phyloP scores from a whole-genome alignment of 2,797 vertebrate species.

The Capromys pilorides region DNA sequence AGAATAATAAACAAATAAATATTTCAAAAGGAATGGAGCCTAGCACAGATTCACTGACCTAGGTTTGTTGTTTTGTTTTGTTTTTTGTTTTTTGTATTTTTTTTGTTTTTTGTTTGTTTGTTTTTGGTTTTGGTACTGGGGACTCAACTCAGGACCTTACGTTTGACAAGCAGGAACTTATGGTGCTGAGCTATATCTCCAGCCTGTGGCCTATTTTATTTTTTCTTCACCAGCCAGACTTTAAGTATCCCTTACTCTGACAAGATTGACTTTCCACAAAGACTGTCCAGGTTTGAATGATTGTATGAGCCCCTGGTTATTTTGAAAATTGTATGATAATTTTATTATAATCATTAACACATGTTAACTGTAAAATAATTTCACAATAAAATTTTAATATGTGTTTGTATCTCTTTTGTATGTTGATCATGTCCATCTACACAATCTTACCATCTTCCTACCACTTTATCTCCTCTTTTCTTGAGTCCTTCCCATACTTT shows the following conservation, averaged over 20 bases:
- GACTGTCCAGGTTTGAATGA: neutral
- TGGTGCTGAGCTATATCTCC: too few relatives aligned
- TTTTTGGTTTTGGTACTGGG: too few relatives aligned
- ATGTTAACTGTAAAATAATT: neutral
- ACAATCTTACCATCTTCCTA: too few relatives aligned
- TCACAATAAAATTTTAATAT: neutral
- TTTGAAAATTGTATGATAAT: neutral
- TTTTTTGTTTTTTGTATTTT: too few relatives aligned
- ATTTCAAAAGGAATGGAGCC: neutral
- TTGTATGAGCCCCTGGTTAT: neutral
- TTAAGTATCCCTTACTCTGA: neutral
- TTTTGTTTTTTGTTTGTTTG: too few relatives aligned
- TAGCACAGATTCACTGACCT: neutral
- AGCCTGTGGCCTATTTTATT: neutral
- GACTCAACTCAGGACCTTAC: too few relatives aligned
- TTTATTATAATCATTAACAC: neutral
- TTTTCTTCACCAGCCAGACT: neutral
- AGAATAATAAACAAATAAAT: neutral
- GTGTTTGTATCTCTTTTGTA: neutral
- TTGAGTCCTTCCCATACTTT: too few relatives aligned
- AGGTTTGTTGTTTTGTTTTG: too few relatives aligned
- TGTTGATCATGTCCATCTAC: too few relatives aligned
- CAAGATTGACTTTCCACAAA: neutral
- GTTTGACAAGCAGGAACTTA: too few relatives aligned
- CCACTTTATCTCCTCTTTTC: too few relatives aligned